Conservation (phyloP, 2,797 vertebrate species). For the Karalla daura region DNA sequence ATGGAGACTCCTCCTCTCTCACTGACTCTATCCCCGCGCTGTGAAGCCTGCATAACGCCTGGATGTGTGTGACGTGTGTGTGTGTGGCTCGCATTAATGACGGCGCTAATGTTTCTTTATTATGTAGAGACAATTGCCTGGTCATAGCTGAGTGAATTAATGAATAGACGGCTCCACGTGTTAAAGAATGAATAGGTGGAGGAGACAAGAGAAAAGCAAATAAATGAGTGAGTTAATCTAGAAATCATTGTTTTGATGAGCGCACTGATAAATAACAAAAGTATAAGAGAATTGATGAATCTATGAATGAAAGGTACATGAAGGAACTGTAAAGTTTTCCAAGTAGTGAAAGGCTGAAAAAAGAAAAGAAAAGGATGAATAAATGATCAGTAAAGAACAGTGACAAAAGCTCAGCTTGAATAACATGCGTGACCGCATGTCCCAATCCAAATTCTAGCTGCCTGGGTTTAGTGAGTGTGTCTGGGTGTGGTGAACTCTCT, state of each 20-base stretch:
- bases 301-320: background rate
- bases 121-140: constrained; percentile 26
- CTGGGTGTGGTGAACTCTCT: constrained; percentile 1
- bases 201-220: background rate
- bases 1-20: background rate
- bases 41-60: constrained; percentile 6
- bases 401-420: background rate
- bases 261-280: background rate
- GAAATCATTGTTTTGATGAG: background rate
- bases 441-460: constrained; percentile 7
- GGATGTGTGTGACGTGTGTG: background rate
- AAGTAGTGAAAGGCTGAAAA: background rate
- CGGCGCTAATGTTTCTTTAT: constrained; percentile 15
- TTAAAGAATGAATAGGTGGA: background rate
- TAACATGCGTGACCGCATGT: background rate
- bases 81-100: constrained; percentile 17
- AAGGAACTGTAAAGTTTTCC: background rate
- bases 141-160: constrained; percentile 10
- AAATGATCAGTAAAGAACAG: background rate
- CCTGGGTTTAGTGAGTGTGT: background rate
- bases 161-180: constrained; percentile 4
- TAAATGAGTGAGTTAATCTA: background rate
- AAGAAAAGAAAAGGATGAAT: background rate
- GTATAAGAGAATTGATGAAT: background rate
- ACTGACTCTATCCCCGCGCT: background rate